Percentiles rank a stretch among this genome's conserved stretches.
phyloP scores from a whole-genome alignment of 2,888 invertebrate genomes.

The Eupithecia pulchellata region DNA sequence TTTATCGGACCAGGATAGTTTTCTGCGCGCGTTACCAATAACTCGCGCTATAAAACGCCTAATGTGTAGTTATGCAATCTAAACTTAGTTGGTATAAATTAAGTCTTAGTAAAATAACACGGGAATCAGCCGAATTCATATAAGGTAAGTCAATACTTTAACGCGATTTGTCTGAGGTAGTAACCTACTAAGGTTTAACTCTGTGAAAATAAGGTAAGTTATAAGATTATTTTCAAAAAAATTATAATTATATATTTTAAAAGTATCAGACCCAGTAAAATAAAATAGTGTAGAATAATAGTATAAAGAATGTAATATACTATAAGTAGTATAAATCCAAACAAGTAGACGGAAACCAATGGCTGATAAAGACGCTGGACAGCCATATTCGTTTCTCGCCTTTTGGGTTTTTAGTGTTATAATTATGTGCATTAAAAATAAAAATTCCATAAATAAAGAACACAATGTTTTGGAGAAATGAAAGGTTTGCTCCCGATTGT shows the following conservation, averaged over 20 bases:
- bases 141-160: background rate
- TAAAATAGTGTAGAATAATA: background rate
- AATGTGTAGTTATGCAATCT: too few species aligned
- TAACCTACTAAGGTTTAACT: background rate
- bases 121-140: background rate
- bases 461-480: background rate
- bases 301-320: too few species aligned
- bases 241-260: background rate
- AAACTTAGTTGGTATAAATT: too few species aligned
- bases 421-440: background rate
- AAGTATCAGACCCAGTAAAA: background rate
- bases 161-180: background rate
- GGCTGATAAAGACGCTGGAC: background rate
- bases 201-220: background rate
- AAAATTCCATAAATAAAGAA: background rate
- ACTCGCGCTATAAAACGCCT: background rate
- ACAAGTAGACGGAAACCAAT: too few species aligned
- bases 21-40: background rate
- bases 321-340: too few species aligned
- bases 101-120: too few species aligned
- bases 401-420: background rate
- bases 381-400: background rate
- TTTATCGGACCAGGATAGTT: background rate
- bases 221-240: too few species aligned
- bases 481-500: background rate